Conservation (phyloP, 2,888 invertebrate species). For the Campopleginae sp. region DNA sequence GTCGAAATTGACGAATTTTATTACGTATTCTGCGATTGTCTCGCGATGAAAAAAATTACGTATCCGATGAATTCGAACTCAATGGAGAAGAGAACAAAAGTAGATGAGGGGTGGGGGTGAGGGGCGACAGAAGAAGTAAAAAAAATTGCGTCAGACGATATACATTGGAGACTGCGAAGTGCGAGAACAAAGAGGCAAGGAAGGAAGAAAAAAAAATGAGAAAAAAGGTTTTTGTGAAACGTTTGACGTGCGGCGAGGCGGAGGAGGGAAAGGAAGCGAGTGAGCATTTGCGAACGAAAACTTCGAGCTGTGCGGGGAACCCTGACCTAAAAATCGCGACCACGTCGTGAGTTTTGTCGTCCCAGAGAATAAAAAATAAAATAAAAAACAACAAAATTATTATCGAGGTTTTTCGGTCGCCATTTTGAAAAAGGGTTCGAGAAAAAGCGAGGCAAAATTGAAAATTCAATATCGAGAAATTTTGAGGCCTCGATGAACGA, state of each 20-base stretch:
- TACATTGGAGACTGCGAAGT: slow-evolving; percentile 5
- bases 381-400: slow-evolving; percentile 45
- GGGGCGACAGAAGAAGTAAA: neutral
- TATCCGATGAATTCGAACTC: neutral
- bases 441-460: no score
- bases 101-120: neutral
- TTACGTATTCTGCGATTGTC: neutral
- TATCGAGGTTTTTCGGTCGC: slow-evolving; percentile 13
- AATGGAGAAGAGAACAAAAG: slow-evolving; percentile 3
- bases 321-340: slow-evolving; percentile 77
- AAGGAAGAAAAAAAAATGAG: neutral
- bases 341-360: slow-evolving; percentile 73
- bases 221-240: slow-evolving; percentile 43
- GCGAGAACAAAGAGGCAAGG: neutral
- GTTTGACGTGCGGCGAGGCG: slow-evolving; percentile 78
- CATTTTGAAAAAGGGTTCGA: slow-evolving; percentile 6
- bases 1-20: neutral
- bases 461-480: no score
- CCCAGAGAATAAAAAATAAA: slow-evolving; percentile 70
- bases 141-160: slow-evolving; percentile 40
- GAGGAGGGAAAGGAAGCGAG: slow-evolving; percentile 42
- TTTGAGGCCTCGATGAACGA: neutral
- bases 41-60: neutral
- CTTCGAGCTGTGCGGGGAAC: slow-evolving; percentile 62
- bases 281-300: slow-evolving; percentile 65